Evolutionary conservation across 1,140 invertebrate species (phyloP), one percentile per base, ranked within the genome.

Genomic region (Drosophila oshimai): DNA sequence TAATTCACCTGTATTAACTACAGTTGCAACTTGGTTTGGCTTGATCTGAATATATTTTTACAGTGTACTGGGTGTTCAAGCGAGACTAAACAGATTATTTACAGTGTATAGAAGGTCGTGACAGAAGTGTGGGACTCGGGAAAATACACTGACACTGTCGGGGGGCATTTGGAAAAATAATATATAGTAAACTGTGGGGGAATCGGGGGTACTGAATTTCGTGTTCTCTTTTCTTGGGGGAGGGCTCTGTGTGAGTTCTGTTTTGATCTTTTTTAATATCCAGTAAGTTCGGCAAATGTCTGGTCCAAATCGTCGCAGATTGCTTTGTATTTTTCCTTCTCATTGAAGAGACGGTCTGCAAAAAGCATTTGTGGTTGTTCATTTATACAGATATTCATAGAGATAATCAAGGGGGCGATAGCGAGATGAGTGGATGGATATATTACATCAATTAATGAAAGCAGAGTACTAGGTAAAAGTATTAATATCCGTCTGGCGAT

Each of bases 281-380:
- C 95, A 91, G 94, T 95, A 92, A 96, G 93, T 93, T 96, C 96
- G 91, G 95, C 95, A 93, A 99, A 97, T 90, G 98, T 99, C 92
- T 97, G 96, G 93, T 99, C 98, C 95, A 99, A 97, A 93, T 99
- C 98, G 92, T 98, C 97, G 93, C 97, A 96, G 93, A 99, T 95
- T 92, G 95, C 94, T 94, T 97, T 97, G 94, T 98, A 98, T 94
- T 98, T 97, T 93, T 98, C 96, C 94, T 98, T 98, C 94, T 98
- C 96, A 93, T 95, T 94, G 93, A 97, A 95, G 90, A 98, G 94
- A 91, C 96, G 95, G 93, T 98, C 97, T 98, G 95, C 75, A 95
- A 95, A 91, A 90, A 92, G 90, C 90, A 90, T 89, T 89, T 57
- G n/a, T 73, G 42, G 60, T 80, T 83, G 41, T 84, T 87, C 75